Evolutionary conservation across 1,140 invertebrate species (phyloP).

Genomic region (Ruditapes philippinarum): DNA sequence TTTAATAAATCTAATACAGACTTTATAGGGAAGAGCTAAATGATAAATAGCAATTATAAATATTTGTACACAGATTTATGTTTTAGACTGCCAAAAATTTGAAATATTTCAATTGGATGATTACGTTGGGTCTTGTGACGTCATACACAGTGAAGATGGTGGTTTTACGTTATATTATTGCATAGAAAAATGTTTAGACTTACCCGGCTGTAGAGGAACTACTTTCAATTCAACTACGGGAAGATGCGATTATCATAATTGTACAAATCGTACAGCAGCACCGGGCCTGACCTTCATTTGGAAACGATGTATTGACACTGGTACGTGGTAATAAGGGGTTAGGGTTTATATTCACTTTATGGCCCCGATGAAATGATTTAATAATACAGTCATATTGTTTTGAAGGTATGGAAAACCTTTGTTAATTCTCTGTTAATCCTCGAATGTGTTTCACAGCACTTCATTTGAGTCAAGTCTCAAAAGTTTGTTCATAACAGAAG

Average conservation of each 20-base stretch:
- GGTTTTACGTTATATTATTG: background rate
- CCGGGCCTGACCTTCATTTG: background rate
- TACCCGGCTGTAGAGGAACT: background rate
- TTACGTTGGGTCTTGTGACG: background rate
- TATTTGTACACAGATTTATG: background rate
- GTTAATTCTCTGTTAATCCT: no score
- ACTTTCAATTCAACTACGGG: background rate
- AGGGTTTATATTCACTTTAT: no score
- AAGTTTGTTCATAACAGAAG: no score
- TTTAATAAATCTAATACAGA: background rate
- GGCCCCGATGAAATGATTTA: no score
- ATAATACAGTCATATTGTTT: no score
- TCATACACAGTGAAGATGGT: constrained; percentile 5
- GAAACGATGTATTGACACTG: background rate
- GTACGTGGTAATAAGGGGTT: background rate
- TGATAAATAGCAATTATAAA: background rate
- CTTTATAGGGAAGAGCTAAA: background rate
- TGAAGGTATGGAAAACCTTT: no score
- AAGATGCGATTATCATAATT: constrained; percentile 14
- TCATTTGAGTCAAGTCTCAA: no score
- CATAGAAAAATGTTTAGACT: constrained; percentile 16
- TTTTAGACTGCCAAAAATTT: constrained; percentile 19
- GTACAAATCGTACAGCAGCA: background rate
- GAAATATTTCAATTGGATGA: background rate
- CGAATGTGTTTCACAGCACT: no score